Evolutionary conservation across 2,888 invertebrate genomes (phyloP).

Genomic region (Cylloceria caligata): DNA sequence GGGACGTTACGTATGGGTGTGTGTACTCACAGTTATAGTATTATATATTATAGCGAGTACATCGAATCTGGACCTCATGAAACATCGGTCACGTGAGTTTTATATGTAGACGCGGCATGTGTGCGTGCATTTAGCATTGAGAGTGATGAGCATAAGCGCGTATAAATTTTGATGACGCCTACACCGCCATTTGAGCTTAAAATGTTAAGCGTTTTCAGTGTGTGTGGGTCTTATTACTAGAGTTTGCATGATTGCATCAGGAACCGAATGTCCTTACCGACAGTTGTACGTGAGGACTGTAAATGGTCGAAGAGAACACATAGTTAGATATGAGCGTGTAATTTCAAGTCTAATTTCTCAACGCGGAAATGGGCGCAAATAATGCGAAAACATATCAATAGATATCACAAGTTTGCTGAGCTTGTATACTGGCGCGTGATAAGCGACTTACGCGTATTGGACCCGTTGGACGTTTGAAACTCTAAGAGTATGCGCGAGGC

Average conservation of each 20-base stretch:
- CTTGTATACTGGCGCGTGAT: slow-evolving; percentile 49
- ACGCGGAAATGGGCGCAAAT: slow-evolving; percentile 60
- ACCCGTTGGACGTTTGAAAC: slow-evolving; percentile 8
- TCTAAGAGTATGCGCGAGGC: background rate
- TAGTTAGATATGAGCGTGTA: background rate
- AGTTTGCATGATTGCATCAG: slow-evolving; percentile 8
- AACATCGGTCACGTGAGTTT: background rate
- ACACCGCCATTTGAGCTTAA: too few species aligned
- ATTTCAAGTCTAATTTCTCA: slow-evolving; percentile 32
- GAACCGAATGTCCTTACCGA: slow-evolving; percentile 54
- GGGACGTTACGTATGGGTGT: slow-evolving; percentile 2
- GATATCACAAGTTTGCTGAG: slow-evolving; percentile 43
- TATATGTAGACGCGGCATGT: background rate
- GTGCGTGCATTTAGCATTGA: slow-evolving; percentile 5
- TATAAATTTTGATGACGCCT: background rate
- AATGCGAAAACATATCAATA: slow-evolving; percentile 58
- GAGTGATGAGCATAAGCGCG: background rate
- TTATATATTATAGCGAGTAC: slow-evolving; percentile 6
- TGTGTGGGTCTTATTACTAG: slow-evolving; percentile 10
- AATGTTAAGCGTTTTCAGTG: slow-evolving; percentile 15
- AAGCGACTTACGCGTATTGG: slow-evolving; percentile 40
- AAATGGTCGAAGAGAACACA: slow-evolving; percentile 28
- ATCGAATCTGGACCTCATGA: slow-evolving; percentile 1
- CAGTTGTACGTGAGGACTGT: slow-evolving; percentile 49
- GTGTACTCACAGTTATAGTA: slow-evolving; percentile 4